Conservation (phyloP, 2,797 vertebrate species). For the Setipinna tenuifilis region DNA sequence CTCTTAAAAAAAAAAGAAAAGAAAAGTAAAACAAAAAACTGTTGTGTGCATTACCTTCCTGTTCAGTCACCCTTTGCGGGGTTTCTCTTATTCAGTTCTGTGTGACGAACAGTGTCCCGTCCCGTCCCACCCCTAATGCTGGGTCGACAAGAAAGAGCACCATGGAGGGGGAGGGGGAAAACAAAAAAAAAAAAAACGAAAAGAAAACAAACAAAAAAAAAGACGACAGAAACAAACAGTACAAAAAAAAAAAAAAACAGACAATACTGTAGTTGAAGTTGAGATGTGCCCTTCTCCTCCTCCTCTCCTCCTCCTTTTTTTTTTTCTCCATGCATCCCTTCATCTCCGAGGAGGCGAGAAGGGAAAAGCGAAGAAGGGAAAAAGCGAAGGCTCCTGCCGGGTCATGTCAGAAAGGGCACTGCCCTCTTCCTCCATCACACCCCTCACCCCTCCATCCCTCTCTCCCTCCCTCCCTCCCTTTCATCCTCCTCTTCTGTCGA, state of each 20-base stretch:
- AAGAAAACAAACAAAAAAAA: conserved; percentile 21
- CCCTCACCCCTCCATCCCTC: conserved; percentile 34
- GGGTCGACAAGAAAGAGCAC: conserved; percentile 90
- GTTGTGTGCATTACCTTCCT: conserved; percentile 58
- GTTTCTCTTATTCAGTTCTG: conserved; percentile 77
- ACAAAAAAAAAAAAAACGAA: conserved; percentile 31
- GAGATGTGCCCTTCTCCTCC: conserved; percentile 63
- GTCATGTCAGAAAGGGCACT: conserved; percentile 39
- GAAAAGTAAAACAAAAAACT: conserved; percentile 72
- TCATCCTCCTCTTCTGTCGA: conserved; percentile 51
- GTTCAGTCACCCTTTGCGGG: conserved; percentile 67
- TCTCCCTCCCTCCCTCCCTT: conserved; percentile 68
- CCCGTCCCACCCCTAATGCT: conserved; percentile 77
- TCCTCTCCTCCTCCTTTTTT: conserved; percentile 41
- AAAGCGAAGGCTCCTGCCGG: conserved; percentile 28
- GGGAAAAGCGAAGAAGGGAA: conserved; percentile 1
- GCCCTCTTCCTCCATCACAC: conserved; percentile 53
- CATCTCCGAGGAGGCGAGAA: conserved; percentile 62
- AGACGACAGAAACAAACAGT: conserved; percentile 27
- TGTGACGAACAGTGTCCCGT: conserved; percentile 67
- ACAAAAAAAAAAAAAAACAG: conserved; percentile 22
- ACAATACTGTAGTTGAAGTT: conserved; percentile 70
- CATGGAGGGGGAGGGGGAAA: conserved; percentile 75
- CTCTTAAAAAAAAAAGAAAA: conserved; percentile 29
- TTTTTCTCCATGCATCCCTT: conserved; percentile 53